Base-by-base conservation (phyloP, 2,113 vertebrate genomes). In the Orcinus orca region DNA sequence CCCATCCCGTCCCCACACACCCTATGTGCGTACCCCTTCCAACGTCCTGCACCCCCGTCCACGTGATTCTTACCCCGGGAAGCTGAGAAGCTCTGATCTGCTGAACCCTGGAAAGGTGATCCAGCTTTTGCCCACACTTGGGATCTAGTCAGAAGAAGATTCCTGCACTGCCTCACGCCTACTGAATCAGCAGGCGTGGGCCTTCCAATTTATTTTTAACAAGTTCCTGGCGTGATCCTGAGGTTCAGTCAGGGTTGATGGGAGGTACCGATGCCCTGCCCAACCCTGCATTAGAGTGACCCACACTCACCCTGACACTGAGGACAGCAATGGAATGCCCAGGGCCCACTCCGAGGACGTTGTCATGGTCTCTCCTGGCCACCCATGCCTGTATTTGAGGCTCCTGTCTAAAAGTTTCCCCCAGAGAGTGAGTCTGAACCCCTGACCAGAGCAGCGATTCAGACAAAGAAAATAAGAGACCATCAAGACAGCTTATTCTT, bases 161-260 rank as follows among this genome's bases (percentile, higher is more conserved):
- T 86, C 91, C 93, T 20, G 29, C 73, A 47, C 91, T 15, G 76
- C 50, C 71, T 63, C 88, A 55, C 38, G 50, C 44, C 81, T 70
- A 18, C 62, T 93, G 95, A 93, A 88, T 95, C 88, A 95, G 65
- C 11, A 47, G 9, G 44, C 44, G 2, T 47, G 76, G 71, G 93
- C 76, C 44, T 33, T n/a, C 53, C 25, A 25, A 50, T n/a, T 91
- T 29, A 86, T 67, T 88, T 90, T 95, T 96, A 90, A 95, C 60
- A 86, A 92, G 90, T 74, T 96, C 88, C 70, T 38, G 74, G 81
- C 65, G 47, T 29, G 96, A 90, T 25, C 60, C 93, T 81, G 53
- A 94, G 67, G 65, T 60, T 84, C 70, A 29, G 36, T 38, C 84
- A 60, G 71, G 80, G 67, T 8, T 88, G 81, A 65, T 14, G n/a